Conservation (phyloP, 2,113 vertebrate species). For the Emydocephalus ijimae region DNA sequence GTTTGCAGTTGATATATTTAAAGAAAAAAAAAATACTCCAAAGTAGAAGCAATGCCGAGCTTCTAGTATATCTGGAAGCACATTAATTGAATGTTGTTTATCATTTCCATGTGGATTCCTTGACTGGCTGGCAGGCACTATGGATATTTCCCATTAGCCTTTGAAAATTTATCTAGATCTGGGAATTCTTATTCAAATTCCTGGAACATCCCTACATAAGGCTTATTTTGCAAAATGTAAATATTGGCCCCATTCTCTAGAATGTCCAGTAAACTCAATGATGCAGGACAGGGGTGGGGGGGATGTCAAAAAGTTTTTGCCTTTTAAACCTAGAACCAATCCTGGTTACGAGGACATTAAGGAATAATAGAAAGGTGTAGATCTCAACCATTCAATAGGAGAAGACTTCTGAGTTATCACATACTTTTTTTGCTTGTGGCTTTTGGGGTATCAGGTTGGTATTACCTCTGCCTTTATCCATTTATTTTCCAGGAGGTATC, state of each 20-base stretch:
- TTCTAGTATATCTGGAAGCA: background rate
- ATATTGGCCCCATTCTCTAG: background rate
- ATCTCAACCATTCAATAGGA: background rate
- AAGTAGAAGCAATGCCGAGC: background rate
- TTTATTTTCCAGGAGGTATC: background rate
- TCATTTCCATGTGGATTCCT: background rate
- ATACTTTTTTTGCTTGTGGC: background rate
- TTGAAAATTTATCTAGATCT: background rate
- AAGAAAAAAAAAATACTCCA: background rate
- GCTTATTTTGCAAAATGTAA: background rate
- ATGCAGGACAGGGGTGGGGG: background rate
- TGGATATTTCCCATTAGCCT: background rate
- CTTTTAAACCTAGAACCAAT: background rate
- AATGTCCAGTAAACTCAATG: background rate
- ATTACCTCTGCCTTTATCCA: background rate
- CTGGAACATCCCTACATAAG: background rate
- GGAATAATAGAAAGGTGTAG: background rate
- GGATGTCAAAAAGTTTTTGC: background rate
- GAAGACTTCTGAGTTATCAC: background rate
- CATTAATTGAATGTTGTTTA: background rate
- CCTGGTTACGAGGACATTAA: background rate
- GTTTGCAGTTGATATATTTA: background rate
- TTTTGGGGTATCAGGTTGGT: background rate
- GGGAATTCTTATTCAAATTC: background rate
- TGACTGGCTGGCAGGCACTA: background rate